A percentile compares a stretch with the other conserved stretches of the same genome.
Conservation (phyloP, 2,113 vertebrate genomes). For the Toxotes jaculatrix region DNA sequence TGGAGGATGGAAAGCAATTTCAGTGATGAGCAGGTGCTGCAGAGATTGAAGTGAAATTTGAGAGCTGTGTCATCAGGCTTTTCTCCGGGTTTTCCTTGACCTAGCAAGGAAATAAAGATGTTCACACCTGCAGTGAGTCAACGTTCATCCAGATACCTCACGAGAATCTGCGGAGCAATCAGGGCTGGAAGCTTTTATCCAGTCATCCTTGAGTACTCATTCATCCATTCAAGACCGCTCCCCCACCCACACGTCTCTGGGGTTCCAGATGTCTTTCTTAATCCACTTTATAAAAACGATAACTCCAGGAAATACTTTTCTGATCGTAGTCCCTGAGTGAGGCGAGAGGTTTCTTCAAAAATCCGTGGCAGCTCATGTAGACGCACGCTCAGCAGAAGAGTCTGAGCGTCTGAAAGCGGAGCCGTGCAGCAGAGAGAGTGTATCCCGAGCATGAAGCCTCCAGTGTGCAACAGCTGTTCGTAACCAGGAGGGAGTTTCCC, state of each 20-base stretch:
- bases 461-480: constrained; percentile 39
- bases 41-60: constrained; percentile 51
- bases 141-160: constrained; percentile 6
- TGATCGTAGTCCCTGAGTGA: constrained; percentile 32
- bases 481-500: constrained; percentile 74
- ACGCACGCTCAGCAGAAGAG: background rate
- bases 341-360: constrained; percentile 8
- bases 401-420: background rate
- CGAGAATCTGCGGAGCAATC: constrained; percentile 15
- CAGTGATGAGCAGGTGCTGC: constrained; percentile 74
- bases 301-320: constrained; percentile 49
- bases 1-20: constrained; percentile 37
- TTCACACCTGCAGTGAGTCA: constrained; percentile 68
- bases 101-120: constrained; percentile 14
- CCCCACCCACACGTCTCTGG: constrained; percentile 54
- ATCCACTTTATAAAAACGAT: constrained; percentile 33
- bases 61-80: constrained; percentile 55
- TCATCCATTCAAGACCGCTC: constrained; percentile 35
- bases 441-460: constrained; percentile 19
- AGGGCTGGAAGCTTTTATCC: constrained; percentile 58
- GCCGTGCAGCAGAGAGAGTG: constrained; percentile 23
- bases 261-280: constrained; percentile 66
- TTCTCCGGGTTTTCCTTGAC: constrained; percentile 25
- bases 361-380: background rate
- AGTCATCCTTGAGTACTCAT: constrained; percentile 32